A percentile compares a stretch with the other conserved stretches of the same genome.
These are phyloP conservation scores for Sinohyriopsis cumingii DNA, from an alignment of 2,888 invertebrate genomes.

Conservation along the genomic window DNA sequence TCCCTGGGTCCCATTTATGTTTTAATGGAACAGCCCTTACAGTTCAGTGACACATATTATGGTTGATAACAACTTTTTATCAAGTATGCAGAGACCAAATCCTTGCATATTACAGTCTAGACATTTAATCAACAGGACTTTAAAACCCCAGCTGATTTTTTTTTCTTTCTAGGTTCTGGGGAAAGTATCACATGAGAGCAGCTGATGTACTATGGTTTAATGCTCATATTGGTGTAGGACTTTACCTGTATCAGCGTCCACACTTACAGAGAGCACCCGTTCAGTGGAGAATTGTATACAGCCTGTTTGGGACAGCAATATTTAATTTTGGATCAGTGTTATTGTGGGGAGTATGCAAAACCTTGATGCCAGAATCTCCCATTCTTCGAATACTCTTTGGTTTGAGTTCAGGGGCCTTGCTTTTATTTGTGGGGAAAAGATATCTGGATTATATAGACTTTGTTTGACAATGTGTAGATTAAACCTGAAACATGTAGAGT, in stretches of 20 bases:
- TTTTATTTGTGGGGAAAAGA: conserved; percentile 49
- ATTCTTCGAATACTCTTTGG: conserved; percentile 81
- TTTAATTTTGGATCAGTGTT: conserved; percentile 93
- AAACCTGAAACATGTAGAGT: no score
- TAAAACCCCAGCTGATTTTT: not conserved
- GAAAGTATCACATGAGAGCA: conserved; percentile 60
- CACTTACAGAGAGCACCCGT: conserved; percentile 80
- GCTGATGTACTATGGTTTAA: conserved; percentile 84
- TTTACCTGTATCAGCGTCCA: conserved; percentile 87
- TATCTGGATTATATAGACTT: conserved; percentile 36
- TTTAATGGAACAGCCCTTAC: no score
- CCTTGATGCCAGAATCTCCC: conserved; percentile 82
- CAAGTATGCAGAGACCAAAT: no score
- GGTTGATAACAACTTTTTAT: no score
- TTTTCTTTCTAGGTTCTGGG: conserved; percentile 67
- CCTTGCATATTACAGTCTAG: no score
- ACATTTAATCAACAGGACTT: no score
- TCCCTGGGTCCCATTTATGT: no score
- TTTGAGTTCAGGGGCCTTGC: conserved; percentile 69
- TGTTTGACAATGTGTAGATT: no score
- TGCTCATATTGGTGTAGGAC: conserved; percentile 86
- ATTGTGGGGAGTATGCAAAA: conserved; percentile 89
- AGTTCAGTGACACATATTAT: no score
- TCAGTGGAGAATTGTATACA: conserved; percentile 80
- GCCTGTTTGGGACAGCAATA: conserved; percentile 75